Base-by-base conservation (phyloP, 2,797 vertebrate genomes). In the Argyrosomus regius region DNA sequence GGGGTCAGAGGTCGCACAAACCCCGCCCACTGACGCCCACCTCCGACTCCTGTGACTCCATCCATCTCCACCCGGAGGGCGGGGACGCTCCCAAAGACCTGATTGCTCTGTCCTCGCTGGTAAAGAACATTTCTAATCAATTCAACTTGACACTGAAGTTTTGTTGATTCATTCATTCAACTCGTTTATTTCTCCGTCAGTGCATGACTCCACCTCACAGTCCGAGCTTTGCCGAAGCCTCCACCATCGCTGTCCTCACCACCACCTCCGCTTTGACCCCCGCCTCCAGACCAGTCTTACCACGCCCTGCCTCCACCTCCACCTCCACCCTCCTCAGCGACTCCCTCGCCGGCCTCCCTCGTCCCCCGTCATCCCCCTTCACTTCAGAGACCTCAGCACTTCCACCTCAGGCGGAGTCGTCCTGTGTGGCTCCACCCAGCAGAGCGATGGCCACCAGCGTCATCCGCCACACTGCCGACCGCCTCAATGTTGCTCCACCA, bases 141-240 rank as follows among this genome's bases (percentile, higher is more conserved):
- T 1, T 58, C 18, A 3, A 17, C 2, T 31, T 57, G 58, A 61
- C 28, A 18, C 13, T 46, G 22, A 56, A 6, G 24, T 5, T 5
- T 1, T 53, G 18, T 41, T 22, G 4, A 20, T 54, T 45, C 5
- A 14, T 28, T 59, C 10, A 13, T 16, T 39, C 0, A 20, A 28
- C 20, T n/a, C 1, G 1, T 39, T 3, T 59, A 0, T 48, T 26
- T 65, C 54, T 1, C 43, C 64, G 35, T 43, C 84, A 99, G 98
- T 99, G 98, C 79, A 99, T 99, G 96, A 99, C 98, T 71, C 98
- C 98, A 13, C 98, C 98, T 45, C 98, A 98, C 89, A 99, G 98
- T 91, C 98, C 98, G 1, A 97, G 96, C 82, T 96, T 97, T 3
- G 49, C 88, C 0, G 97, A 98, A 84, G 90, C 95, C 5, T 91